These are phyloP conservation scores for Pseudopleuronectes americanus DNA, from an alignment of 2,797 vertebrate species.

Conservation along the genomic window DNA sequence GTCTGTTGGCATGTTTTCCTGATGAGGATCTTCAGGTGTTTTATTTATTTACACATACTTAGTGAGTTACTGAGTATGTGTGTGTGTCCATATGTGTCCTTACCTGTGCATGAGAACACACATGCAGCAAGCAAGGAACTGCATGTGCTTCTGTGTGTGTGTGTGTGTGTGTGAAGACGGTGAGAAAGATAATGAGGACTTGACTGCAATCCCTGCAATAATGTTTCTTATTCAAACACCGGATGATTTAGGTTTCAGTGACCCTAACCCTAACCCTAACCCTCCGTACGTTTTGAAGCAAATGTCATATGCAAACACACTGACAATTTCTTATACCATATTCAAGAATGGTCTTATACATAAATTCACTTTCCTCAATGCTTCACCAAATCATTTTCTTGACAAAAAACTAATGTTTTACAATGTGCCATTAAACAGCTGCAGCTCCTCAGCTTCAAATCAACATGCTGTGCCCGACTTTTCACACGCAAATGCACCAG, in stretches of 20 bases:
- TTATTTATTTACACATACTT: not conserved
- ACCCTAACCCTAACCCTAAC: too few species aligned
- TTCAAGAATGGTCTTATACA: not conserved
- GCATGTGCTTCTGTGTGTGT: not conserved
- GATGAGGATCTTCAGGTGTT: not conserved
- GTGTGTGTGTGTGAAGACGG: not conserved
- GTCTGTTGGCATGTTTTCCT: constrained; percentile 2
- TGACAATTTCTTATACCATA: constrained; percentile 15
- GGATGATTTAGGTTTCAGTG: constrained; percentile 24
- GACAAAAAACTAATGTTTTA: not conserved
- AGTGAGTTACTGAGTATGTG: not conserved
- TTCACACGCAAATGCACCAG: not conserved
- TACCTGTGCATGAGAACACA: not conserved
- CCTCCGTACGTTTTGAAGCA: constrained; percentile 20
- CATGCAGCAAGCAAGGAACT: not conserved
- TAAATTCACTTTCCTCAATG: constrained; percentile 9
- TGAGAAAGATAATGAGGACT: not conserved
- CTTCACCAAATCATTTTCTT: not conserved
- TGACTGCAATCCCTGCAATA: constrained; percentile 13
- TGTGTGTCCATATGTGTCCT: not conserved
- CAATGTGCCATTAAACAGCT: constrained; percentile 3
- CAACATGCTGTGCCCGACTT: too few species aligned
- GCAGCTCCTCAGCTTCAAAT: constrained; percentile 7
- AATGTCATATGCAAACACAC: constrained; percentile 10
- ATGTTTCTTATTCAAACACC: constrained; percentile 28